These are phyloP conservation scores for Leucophenga montana DNA, from an alignment of 2,888 invertebrate species.

Conservation along the genomic window DNA sequence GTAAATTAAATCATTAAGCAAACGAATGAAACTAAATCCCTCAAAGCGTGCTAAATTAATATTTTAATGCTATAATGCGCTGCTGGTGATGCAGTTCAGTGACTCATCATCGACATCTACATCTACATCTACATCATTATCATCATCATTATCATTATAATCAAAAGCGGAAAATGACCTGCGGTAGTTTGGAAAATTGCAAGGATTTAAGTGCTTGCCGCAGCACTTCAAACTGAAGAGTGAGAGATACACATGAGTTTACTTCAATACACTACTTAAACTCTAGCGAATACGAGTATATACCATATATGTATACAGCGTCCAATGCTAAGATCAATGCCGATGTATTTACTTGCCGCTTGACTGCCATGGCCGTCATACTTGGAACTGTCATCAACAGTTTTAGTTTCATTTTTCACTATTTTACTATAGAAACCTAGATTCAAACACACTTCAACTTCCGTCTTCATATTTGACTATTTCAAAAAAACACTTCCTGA, in stretches of 20 bases:
- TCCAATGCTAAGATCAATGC: conserved; percentile 65
- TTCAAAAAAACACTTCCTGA: conserved; percentile 60
- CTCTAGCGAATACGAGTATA: too few relatives aligned
- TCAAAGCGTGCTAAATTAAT: not conserved
- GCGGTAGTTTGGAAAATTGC: too few relatives aligned
- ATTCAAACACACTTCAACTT: not conserved
- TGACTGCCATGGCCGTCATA: conserved; percentile 41
- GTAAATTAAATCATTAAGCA: not conserved
- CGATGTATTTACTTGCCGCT: conserved; percentile 41
- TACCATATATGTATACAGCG: not conserved
- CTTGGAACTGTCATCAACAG: conserved; percentile 55
- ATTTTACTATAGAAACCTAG: not conserved
- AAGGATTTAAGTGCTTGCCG: conserved; percentile 39
- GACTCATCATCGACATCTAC: not conserved
- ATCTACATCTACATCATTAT: too few relatives aligned
- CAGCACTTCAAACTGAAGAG: conserved; percentile 34
- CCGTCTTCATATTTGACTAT: conserved; percentile 31
- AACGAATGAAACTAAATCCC: not conserved
- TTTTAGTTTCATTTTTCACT: not conserved
- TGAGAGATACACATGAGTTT: conserved; percentile 38
- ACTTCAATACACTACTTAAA: too few relatives aligned
- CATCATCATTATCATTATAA: too few relatives aligned
- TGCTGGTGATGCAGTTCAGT: conserved; percentile 1
- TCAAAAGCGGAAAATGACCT: too few relatives aligned
- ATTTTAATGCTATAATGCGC: not conserved